phyloP scores from a whole-genome alignment of 2,113 vertebrate species.

The Myrmecobius fasciatus region DNA sequence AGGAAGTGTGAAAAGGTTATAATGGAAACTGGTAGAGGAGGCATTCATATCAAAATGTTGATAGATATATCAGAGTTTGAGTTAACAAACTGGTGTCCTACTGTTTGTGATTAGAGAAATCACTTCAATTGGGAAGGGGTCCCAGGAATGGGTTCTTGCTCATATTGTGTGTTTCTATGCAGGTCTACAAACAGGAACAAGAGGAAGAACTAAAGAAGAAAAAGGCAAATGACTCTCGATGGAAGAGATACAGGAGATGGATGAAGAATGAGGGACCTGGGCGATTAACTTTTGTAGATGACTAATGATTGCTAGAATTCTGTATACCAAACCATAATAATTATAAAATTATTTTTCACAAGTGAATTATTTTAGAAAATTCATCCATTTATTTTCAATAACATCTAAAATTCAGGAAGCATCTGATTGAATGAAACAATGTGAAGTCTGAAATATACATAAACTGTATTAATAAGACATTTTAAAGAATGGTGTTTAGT shows the following conservation, averaged over 20 bases:
- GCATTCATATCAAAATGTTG: not conserved
- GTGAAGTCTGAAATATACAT: constrained; percentile 76
- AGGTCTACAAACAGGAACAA: constrained; percentile 93
- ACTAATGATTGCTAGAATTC: constrained; percentile 82
- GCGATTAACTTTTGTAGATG: constrained; percentile 93
- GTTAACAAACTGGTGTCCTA: not conserved
- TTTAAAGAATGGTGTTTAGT: constrained; percentile 64
- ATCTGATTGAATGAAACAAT: constrained; percentile 79
- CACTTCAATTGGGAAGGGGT: not conserved
- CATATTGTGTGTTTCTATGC: not conserved
- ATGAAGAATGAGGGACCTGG: constrained; percentile 97
- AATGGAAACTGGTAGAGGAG: not conserved
- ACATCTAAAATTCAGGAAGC: constrained; percentile 81
- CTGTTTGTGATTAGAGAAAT: not conserved
- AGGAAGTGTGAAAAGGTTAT: not conserved
- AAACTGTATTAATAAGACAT: constrained; percentile 74
- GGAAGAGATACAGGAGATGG: constrained; percentile 98
- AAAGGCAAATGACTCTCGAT: constrained; percentile 94
- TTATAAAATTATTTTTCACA: constrained; percentile 61
- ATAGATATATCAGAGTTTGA: not conserved
- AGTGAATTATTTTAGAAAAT: constrained; percentile 77
- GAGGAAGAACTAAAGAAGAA: constrained; percentile 97
- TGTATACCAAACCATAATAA: not conserved
- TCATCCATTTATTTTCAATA: constrained; percentile 74
- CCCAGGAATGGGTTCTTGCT: not conserved